Evolutionary conservation across 2,797 vertebrate genomes (phyloP), one percentile per base, ranked within the genome.

Genomic region (Alfaro cultratus): DNA sequence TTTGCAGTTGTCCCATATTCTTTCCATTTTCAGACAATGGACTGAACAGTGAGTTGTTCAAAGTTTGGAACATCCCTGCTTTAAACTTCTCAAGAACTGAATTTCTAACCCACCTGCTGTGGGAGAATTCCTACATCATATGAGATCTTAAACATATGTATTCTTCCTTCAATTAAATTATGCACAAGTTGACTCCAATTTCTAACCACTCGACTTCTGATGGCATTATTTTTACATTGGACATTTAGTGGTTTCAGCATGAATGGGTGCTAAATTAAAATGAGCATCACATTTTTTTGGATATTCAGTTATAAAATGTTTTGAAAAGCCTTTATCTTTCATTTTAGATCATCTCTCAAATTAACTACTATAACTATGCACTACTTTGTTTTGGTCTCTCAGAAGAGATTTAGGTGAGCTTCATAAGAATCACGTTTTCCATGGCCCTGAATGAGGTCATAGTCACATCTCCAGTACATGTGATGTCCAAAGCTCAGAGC

Each of bases 401-500:
- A 13, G 4, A 57, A 57, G 10, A 29, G 53, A n/a, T 57, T 57
- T 13, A 4, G n/a, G n/a, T n/a, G 11, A 57, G n/a, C 11, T 1
- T 57, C 1, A 29, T 57, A 18, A 29, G n/a, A 57, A 57, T 60
- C 53, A 57, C 1, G 53, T 29, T 57, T 29, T 57, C 5, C 13
- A 31, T 15, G 57, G 57, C 29, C n/a, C 31, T 36, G 62, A 9
- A 43, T 11, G 76, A 10, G 0, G 45, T 34, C 60, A 62, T 64
- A 73, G 77, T 41, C 36, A 23, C 64, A n/a, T 23, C 29, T 36
- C 41, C 26, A 76, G 16, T 57, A 43, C 0, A 68, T 29, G 73
- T 10, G 45, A 76, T 55, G 49, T 86, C 81, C 75, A 51, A 29
- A 84, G 55, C 29, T 29, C 76, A 34, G 39, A 74, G 62, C 71